Base-by-base conservation (phyloP, 2,113 vertebrate genomes). In the Coregonus clupeaformis region DNA sequence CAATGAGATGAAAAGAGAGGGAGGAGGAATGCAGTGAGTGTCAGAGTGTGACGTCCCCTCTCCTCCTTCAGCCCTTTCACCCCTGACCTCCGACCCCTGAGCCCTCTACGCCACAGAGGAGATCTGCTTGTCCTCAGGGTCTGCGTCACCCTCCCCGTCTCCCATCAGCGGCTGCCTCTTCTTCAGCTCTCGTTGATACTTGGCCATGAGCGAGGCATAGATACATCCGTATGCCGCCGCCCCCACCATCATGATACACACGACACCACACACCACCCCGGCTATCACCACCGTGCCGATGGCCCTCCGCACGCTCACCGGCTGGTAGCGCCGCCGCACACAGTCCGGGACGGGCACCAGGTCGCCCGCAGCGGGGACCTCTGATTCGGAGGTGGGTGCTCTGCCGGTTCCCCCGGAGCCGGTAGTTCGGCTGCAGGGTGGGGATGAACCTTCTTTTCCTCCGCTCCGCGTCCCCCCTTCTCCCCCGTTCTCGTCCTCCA, bases 221-320 rank as follows among this genome's bases (percentile, higher is more conserved):
- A 99, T 98, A 87, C 98, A 99, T 7, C 98, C 98, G 0, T 99
- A 99, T 27, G 97, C 96, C 0, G 97, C 97, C 0, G 97, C 97
- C 16, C 96, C 98, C 18, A 99, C 97, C 98, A 99, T 99, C 98
- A 99, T 99, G 85, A 99, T 96, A 84, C 97, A 99, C 6, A 99
- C 97, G 0, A 99, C 95, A 69, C 98, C 96, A 0, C 98, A 99
- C 63, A 99, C 96, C 14, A 99, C 97, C 0, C 97, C 97, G 0
- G 97, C 97, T 0, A 99, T 97, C 85, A 99, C 96, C 86, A 99
- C 97, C 0, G 97, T 99, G 87, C 97, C 98, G 1, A 99, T 97
- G 55, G 98, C 97, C 1, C 97, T 92, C 20, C 98, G 94, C 80
- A 99, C 97, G 0, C 97, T 99, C 75, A 94, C 94, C 0, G 97